phyloP scores from a whole-genome alignment of 2,888 invertebrate species.

The Pristionchus fissidentatus region DNA sequence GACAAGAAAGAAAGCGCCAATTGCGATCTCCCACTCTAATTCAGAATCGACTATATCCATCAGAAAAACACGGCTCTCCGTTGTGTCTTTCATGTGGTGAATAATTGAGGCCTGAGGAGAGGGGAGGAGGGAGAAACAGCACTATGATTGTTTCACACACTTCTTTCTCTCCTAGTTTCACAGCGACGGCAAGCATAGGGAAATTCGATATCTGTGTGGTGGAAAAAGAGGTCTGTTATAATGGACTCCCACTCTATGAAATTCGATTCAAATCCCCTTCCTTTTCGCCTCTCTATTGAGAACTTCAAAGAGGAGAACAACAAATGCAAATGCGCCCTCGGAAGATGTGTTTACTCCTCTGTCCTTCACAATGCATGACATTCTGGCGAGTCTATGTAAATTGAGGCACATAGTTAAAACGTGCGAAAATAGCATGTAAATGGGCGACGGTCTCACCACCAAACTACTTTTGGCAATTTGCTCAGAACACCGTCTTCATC shows the following conservation, averaged over 20 bases:
- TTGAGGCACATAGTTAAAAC: too few species aligned
- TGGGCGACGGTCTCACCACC: too few species aligned
- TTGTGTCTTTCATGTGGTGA: background rate
- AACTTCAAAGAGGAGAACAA: too few species aligned
- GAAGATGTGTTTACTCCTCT: background rate
- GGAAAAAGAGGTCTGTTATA: too few species aligned
- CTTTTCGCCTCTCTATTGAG: too few species aligned
- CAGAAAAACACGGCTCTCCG: background rate
- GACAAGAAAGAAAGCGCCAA: background rate
- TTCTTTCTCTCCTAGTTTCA: constrained; percentile 19
- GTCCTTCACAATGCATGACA: background rate
- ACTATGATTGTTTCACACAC: constrained; percentile 30
- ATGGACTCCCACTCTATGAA: too few species aligned
- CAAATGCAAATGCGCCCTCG: too few species aligned
- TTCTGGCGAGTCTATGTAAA: too few species aligned
- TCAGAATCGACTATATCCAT: background rate
- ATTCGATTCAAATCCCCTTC: too few species aligned
- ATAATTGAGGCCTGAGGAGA: background rate
- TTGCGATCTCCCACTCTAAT: background rate
- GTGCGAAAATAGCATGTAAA: too few species aligned
- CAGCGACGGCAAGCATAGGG: background rate
- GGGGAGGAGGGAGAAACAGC: background rate
- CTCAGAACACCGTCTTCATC: background rate
- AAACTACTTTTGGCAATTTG: too few species aligned
- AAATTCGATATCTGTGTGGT: constrained; percentile 14